Percentiles rank a stretch among this genome's conserved stretches.
Conservation (phyloP, 2,113 vertebrate species). For the Arenaria interpres region DNA sequence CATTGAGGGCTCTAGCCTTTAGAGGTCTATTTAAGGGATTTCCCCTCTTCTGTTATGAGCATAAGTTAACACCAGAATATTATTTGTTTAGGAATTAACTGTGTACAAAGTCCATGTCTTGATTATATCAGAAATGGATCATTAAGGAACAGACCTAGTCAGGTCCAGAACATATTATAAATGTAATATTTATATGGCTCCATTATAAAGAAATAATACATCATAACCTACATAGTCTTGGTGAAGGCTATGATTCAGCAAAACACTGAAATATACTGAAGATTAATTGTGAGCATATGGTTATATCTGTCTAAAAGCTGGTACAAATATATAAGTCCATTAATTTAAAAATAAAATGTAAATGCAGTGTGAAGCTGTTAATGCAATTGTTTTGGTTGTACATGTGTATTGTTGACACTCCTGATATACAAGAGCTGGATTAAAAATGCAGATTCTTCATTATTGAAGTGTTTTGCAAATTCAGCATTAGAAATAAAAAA, state of each 20-base stretch:
- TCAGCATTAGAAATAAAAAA: not conserved
- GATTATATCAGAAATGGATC: not conserved
- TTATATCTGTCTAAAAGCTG: not conserved
- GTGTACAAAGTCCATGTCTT: not conserved
- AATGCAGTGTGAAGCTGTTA: not conserved
- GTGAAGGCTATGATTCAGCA: not conserved
- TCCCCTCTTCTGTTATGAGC: not conserved
- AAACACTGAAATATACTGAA: not conserved
- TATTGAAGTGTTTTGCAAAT: not conserved
- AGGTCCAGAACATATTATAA: not conserved
- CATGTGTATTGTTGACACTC: not conserved
- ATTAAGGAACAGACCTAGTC: not conserved
- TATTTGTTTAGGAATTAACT: not conserved
- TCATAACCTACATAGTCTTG: not conserved
- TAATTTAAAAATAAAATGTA: not conserved
- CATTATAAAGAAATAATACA: not conserved
- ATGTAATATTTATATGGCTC: not conserved
- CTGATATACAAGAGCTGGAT: not conserved
- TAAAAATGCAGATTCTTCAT: not conserved
- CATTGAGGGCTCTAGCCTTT: not conserved
- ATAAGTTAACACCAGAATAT: not conserved
- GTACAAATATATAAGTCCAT: not conserved
- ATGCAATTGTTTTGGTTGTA: not conserved
- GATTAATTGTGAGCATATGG: not conserved
- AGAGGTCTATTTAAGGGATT: not conserved